Evolutionary conservation across 2,113 vertebrate genomes (phyloP), one percentile per base, ranked within the genome.

Genomic region (Grammomys dolichurus): DNA sequence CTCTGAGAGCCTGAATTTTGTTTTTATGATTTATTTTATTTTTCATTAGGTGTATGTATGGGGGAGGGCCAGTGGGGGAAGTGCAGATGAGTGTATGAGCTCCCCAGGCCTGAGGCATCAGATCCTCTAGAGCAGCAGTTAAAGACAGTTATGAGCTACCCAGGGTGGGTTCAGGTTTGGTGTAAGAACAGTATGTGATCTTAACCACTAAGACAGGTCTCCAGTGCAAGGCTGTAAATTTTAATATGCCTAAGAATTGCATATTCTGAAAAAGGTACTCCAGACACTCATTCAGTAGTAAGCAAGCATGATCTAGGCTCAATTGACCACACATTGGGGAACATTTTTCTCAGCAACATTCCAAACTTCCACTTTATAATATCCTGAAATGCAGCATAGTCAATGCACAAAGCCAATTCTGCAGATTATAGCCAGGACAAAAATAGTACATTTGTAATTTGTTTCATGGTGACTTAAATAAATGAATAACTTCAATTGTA

Each of bases 381-480:
- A 43, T 14, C 4, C 0, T 24, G 4, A 43, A 22, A 86, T 85
- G 33, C 22, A 82, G 16, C 43, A 77, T 82, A 94, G 56, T 12
- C 63, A 78, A 7, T 7, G n/a, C 6, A 88, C 3, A 17, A 54
- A 7, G 76, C 7, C 33, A 54, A 9, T 20, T 88, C 22, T 73
- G 33, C n/a, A 88, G 40, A 16, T 43, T 28, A 78, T 16, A 86
- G 10, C 3, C 40, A 51, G 43, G 46, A 19, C 7, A 7, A 70
- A 94, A 96, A 85, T 7, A 43, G 22, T 67, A 2, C 20, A 14
- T 92, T 77, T 75, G 56, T 91, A 93, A 93, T 94, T 91, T 75
- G n/a, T 77, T 95, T 97, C 46, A 76, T 86, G n/a, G 84, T 58
- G n/a, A 65, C 84, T 92, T 96, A 90, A 96, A 97, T 76, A 95